These are phyloP conservation scores for Pseudomyrmex dendroicus DNA, from an alignment of 1,140 invertebrate species.

Conservation along the genomic window DNA sequence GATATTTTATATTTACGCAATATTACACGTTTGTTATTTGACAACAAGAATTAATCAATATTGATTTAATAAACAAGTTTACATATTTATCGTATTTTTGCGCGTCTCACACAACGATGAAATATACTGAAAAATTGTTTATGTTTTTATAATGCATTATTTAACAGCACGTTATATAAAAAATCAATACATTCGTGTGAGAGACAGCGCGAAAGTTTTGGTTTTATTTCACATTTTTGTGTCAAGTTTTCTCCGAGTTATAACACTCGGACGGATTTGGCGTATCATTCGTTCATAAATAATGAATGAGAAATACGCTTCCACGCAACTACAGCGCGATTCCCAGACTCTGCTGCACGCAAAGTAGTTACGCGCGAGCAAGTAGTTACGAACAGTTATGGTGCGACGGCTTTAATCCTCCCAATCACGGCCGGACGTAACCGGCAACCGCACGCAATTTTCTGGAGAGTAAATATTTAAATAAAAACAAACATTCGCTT, in stretches of 20 bases:
- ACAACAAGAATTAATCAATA: background rate
- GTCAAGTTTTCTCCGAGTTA: conserved; percentile 1
- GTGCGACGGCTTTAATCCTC: background rate
- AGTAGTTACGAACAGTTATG: conserved; percentile 6
- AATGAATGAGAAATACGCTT: conserved; percentile 12
- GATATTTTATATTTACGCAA: background rate
- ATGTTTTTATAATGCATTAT: background rate
- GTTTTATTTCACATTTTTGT: background rate
- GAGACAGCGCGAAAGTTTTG: background rate
- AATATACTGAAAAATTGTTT: background rate
- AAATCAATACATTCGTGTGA: background rate
- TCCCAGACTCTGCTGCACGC: background rate
- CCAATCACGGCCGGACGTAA: background rate
- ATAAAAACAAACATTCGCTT: background rate
- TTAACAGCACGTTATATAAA: background rate
- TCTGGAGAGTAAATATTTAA: no score
- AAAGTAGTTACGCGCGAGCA: background rate
- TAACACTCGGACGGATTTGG: background rate
- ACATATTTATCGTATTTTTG: no score
- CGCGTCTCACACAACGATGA: background rate
- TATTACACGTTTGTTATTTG: background rate
- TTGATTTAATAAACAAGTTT: background rate
- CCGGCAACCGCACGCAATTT: background rate
- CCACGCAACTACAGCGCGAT: background rate
- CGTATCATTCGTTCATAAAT: conserved; percentile 14